Base-by-base conservation (phyloP, 1,140 invertebrate genomes). In the Orius laevigatus region DNA sequence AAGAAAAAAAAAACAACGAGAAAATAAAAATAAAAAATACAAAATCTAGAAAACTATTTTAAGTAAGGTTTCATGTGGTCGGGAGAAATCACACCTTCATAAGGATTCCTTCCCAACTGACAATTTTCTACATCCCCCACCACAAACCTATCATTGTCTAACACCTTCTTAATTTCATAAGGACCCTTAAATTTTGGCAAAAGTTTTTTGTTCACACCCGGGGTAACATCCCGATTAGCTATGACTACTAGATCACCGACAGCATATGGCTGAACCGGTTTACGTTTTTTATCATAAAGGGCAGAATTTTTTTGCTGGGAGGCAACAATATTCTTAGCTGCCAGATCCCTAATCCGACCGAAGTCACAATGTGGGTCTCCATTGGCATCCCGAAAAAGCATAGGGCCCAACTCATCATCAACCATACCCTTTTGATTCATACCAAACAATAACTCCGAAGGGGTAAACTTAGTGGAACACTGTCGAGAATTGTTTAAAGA, bases 361-460 rank as follows among this genome's bases (percentile, higher is more conserved):
- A 48, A 3, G 10, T 48, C 19, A 3, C 10, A 6, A 11, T 48
- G 15, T 32, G 35, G 46, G 11, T 43, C 38, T 31, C 10, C 14
- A 51, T 5, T 11, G 9, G 11, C 31, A 45, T 31, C 12, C 12
- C 2, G 20, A 4, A n/a, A 2, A n/a, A 25, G 11, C 20, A 25
- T 3, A 3, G n/a, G 9, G 2, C n/a, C 20, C n/a, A 51, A 40
- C 9, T 33, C 16, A 15, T n/a, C 12, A 11, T 47, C 46, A 0
- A 42, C 1, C 5, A 10, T 9, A 32, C 36, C 12, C 10, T 32
- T 12, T 35, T 46, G 50, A 34, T 46, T 4, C 3, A 52, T 42
- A 0, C 54, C 52, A 44, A 56, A 53, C 16, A 56, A 49, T 12
- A 58, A 46, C 32, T 36, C 31, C 32, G 49, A 51, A 0, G 52